Conservation (phyloP, 2,888 invertebrate genomes). For the Microctonus brassicae region DNA sequence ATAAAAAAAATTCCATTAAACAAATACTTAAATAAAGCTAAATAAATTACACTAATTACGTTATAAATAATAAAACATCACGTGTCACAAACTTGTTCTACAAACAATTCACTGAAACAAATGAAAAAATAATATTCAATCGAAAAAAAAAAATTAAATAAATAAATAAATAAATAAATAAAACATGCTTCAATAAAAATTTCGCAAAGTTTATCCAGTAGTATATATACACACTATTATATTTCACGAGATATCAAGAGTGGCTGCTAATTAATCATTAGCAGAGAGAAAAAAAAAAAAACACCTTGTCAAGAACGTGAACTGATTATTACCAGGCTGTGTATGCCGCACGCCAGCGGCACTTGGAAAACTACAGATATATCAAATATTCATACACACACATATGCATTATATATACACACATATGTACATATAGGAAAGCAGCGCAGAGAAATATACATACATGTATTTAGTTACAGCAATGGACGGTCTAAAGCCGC, state of each 20-base stretch:
- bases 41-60: no score
- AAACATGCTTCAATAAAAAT: background rate
- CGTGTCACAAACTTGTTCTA: no score
- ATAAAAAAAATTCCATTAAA: no score
- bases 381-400: background rate
- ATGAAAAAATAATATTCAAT: no score
- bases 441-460: conserved; percentile 16
- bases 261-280: conserved; percentile 70
- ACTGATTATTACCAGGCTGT: no score
- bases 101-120: no score
- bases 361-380: conserved; percentile 20
- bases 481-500: conserved; percentile 46
- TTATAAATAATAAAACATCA: no score
- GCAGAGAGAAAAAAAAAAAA: conserved; percentile 68
- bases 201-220: background rate
- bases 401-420: no score
- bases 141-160: no score
- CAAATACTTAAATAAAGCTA: no score
- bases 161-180: no score
- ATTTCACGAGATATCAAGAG: conserved; percentile 59
- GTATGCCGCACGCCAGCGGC: background rate
- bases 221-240: conserved; percentile 66
- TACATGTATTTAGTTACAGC: conserved; percentile 20
- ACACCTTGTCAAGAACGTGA: conserved; percentile 56
- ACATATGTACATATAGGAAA: conserved; percentile 7